Evolutionary conservation across 2,113 vertebrate genomes (phyloP), one percentile per base, ranked within the genome.

Genomic region (Cyrtonyx montezumae): DNA sequence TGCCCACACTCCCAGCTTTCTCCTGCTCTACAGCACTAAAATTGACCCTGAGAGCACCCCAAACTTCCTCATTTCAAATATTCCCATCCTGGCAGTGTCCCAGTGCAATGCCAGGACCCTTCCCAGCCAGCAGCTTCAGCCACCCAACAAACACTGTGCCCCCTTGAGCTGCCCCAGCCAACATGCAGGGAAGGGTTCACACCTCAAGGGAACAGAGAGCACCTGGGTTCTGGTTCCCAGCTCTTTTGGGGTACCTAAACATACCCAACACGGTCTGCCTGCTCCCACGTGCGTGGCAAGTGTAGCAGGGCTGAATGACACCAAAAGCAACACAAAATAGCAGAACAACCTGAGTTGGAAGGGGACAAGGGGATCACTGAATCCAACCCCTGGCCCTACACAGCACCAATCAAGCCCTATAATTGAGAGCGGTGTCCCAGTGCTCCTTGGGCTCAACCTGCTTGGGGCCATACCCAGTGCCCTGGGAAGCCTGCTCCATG

Each of bases 61-160:
- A 68, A 34, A 13, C 13, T 19, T 46, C 48, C 69, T 53, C 48
- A 14, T 4, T 49, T 48, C 51, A 36, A 69, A 20, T 5, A 21
- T n/a, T 61, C 75, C 42, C 80, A 22, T 12, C 17, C 37, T 48
- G 34, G 37, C 0, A 2, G 42, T 4, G 30, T 4, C 34, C 7
- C 55, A 18, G 65, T 13, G 32, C 32, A 56, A 42, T 19, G 40
- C 19, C 46, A 56, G 61, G 59, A 63, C 32, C 22, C 19, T 21
- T n/a, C 17, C 25, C 11, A 11, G 40, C 15, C 42, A 32, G 36
- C 8, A 40, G 13, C 3, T 42, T 34, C 78, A 58, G 32, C 42
- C 61, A 59, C 37, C 37, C 55, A 32, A 32, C 32, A 20, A 68
- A 5, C 0, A 0, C 1, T n/a, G 8, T 4, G 2, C 19, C 45